Evolutionary conservation across 1,140 invertebrate species (phyloP), one percentile per base, ranked within the genome.

Genomic region (Drosophila sproati): DNA sequence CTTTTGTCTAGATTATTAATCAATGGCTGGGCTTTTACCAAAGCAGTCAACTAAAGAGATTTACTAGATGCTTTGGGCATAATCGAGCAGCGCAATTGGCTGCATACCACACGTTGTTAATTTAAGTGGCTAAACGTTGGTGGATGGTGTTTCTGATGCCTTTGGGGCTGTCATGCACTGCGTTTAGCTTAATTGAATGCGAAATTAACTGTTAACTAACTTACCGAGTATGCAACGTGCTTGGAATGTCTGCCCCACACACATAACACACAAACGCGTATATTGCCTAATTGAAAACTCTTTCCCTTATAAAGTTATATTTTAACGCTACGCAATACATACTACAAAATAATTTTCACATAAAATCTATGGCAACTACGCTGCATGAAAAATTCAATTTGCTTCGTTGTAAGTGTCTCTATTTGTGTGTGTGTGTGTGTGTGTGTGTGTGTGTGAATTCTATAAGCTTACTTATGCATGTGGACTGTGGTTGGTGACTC

Each of bases 171-270:
- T 67, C 67, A 43, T 73, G n/a, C 32, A 43, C 45, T 37, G 47
- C 20, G 35, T 56, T 55, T 54, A 45, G 57, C 71, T 63, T 82
- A 86, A 86, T 86, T 87, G 82, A 86, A 82, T 82, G 67, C 68
- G 72, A 86, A 88, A 88, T 86, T 88, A 88, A 82, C 79, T 77
- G 83, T 78, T 79, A 73, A 78, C 37, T 56, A 50, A 76, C 45
- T 61, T 77, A 70, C 43, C 41, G 62, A 32, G 8, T 29, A 8
- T 37, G 12, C 54, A 28, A 63, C 61, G 48, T 52, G 45, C 60
- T 51, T 62, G 5, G 31, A 28, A 54, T 56, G 52, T 43, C 12
- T 12, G 5, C 39, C 20, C 12, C 59, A 51, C 34, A 50, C 47
- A 48, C 63, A 50, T 20, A 31, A 55, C 35, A 47, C 43, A 47